Conservation (phyloP, 2,888 invertebrate genomes). For the Diarsia rubi region DNA sequence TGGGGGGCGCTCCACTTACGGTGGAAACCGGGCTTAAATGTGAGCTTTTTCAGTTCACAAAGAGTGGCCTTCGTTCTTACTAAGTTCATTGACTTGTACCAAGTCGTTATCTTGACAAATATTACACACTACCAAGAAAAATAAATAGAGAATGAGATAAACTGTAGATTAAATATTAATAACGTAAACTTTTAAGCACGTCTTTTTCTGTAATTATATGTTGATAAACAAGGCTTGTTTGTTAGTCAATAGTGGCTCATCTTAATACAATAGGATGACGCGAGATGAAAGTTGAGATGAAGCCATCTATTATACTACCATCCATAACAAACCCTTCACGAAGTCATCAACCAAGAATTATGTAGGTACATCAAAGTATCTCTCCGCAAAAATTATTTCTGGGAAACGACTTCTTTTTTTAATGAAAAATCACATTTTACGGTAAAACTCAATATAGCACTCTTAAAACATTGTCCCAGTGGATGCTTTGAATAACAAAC, state of each 20-base stretch:
- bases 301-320: slow-evolving; percentile 24
- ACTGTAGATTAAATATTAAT: slow-evolving; percentile 34
- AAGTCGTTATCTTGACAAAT: slow-evolving; percentile 33
- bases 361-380: too few species aligned
- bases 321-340: too few species aligned
- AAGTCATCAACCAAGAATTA: too few species aligned
- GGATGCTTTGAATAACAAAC: too few species aligned
- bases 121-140: slow-evolving; percentile 31
- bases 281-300: slow-evolving; percentile 13
- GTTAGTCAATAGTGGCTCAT: slow-evolving; percentile 20
- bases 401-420: too few species aligned
- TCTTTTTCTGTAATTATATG: slow-evolving; percentile 25
- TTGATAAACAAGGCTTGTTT: slow-evolving; percentile 32
- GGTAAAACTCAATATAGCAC: too few species aligned
- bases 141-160: not conserved
- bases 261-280: slow-evolving; percentile 42
- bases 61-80: slow-evolving; percentile 37
- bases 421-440: too few species aligned
- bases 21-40: not conserved
- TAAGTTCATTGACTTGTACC: slow-evolving; percentile 28
- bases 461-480: too few species aligned
- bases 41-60: slow-evolving; percentile 14
- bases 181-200: slow-evolving; percentile 50
- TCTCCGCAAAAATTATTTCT: too few species aligned
- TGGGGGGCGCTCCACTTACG: too few species aligned